Base-by-base conservation (phyloP, 1,140 invertebrate genomes). In the Hestina assimilis region DNA sequence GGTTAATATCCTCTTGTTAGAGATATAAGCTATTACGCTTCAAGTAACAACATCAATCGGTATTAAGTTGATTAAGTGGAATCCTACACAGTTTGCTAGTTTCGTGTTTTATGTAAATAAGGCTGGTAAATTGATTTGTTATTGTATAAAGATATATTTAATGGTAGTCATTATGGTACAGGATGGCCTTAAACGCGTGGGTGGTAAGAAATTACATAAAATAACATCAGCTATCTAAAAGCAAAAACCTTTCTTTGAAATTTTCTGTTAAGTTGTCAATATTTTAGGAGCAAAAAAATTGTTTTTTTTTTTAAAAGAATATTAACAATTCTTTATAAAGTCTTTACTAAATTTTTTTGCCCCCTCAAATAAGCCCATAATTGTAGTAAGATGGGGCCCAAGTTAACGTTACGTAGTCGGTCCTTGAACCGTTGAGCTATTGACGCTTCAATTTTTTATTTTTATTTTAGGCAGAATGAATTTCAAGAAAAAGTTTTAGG, bases 1-100 rank as follows among this genome's bases (percentile, higher is more conserved):
- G 6, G n/a, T 28, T 6, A 28, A 28, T 6, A 28, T 14, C 8
- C 1, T 12, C 17, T 33, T 20, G 14, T 29, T 28, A 47, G 11
- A 33, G 5, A 11, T 38, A 50, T 51, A 51, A 41, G 2, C n/a
- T 6, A 4, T 12, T 20, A 26, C 14, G 21, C 21, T 26, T 53
- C 24, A 56, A 58, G 58, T 59, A 45, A 20, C 48, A 48, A 43
- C 66, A 73, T 71, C 66, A 69, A 76, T 76, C 66, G 63, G 69
- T 61, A 72, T 76, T 71, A 73, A 50, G 46, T 56, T 69, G 61
- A 69, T 75, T 35, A 54, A 69, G 64, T 26, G 54, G 29, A 46
- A 46, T 47, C 17, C 15, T 38, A 35, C 33, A n/a, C 8, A 21
- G 31, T 40, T 55, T 29, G 4, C 23, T 23, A 38, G 21, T 12